phyloP scores from a whole-genome alignment of 2,797 vertebrate species.

The Dermochelys coriacea region DNA sequence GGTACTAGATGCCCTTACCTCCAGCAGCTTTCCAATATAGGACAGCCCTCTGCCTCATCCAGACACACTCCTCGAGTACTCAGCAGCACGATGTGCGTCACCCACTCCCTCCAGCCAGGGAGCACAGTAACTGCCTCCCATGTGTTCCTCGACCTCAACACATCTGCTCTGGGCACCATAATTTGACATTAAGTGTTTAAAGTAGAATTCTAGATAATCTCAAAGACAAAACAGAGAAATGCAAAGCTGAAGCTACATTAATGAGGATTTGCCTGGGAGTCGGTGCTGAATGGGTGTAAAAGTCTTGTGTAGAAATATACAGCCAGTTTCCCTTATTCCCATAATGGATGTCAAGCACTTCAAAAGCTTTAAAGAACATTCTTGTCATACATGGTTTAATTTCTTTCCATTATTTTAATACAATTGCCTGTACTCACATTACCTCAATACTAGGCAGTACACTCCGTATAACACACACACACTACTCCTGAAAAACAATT shows the following conservation, averaged over 20 bases:
- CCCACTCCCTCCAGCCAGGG: fast-evolving
- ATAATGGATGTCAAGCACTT: slow-evolving; percentile 9
- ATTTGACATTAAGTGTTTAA: background rate
- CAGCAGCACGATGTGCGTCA: background rate
- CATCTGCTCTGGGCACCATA: background rate
- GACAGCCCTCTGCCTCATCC: background rate
- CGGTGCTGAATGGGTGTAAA: background rate
- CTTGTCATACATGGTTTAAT: slow-evolving; percentile 25
- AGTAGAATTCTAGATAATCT: background rate
- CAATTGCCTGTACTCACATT: slow-evolving; percentile 25
- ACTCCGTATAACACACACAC: fast-evolving
- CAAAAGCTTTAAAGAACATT: slow-evolving; percentile 22
- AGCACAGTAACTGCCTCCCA: fast-evolving
- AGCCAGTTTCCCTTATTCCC: background rate
- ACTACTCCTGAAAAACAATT: background rate
- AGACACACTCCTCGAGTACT: fast-evolving
- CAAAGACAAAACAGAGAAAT: background rate
- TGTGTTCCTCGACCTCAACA: fast-evolving
- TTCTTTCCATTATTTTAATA: slow-evolving; percentile 40
- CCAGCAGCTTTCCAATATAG: fast-evolving
- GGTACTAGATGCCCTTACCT: background rate
- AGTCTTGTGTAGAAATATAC: background rate
- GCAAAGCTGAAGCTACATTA: background rate
- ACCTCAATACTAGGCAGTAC: background rate
- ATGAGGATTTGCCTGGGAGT: background rate